These are phyloP conservation scores for Maccullochella peelii DNA, from an alignment of 2,113 vertebrate species.

Conservation along the genomic window DNA sequence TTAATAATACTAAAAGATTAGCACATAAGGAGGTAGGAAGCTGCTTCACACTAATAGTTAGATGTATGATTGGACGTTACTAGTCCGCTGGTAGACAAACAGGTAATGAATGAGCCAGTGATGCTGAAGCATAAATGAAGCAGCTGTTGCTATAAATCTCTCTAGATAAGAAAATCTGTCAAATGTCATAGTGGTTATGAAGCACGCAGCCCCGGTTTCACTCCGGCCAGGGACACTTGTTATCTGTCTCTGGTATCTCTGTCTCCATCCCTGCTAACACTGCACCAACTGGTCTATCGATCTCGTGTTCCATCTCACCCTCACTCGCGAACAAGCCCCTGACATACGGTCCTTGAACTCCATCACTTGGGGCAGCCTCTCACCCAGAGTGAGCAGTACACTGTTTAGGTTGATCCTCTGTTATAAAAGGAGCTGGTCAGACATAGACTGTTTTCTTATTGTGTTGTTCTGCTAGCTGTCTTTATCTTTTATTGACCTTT, in stretches of 20 bases:
- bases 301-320: not conserved
- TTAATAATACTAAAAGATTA: not conserved
- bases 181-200: too few species aligned
- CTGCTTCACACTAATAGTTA: not conserved
- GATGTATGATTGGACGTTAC: not conserved
- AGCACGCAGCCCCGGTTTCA: too few species aligned
- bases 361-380: not conserved
- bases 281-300: not conserved
- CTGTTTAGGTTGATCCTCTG: not conserved
- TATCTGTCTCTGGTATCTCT: not conserved
- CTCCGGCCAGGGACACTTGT: too few species aligned
- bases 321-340: not conserved
- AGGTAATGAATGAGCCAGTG: not conserved
- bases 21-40: not conserved
- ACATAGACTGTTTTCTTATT: not conserved
- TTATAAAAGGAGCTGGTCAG: conserved; percentile 19
- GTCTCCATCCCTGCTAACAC: not conserved
- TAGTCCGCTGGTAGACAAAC: not conserved
- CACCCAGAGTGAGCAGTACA: not conserved
- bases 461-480: conserved; percentile 20
- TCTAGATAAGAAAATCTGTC: too few species aligned
- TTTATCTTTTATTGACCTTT: conserved; percentile 43
- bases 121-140: not conserved
- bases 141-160: not conserved
- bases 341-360: not conserved